Evolutionary conservation across 2,113 vertebrate species (phyloP).

Genomic region (Mixornis gularis): DNA sequence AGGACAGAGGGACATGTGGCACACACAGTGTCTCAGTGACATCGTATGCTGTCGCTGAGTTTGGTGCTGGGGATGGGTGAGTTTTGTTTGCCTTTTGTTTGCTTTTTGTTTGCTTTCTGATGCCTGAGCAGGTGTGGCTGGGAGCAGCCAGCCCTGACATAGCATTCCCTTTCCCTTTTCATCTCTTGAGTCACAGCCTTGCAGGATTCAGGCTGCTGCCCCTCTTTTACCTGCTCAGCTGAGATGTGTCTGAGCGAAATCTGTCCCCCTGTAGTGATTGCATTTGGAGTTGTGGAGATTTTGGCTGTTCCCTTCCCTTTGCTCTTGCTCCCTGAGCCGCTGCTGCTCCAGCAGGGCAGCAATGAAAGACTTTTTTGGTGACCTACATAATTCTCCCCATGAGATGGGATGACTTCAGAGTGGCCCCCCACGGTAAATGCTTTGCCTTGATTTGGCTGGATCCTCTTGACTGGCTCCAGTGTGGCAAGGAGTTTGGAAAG

Average conservation of each 20-base stretch:
- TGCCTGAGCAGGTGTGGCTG: slow-evolving; percentile 1
- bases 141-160: background rate
- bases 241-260: background rate
- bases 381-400: background rate
- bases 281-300: background rate
- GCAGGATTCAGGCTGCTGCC: background rate
- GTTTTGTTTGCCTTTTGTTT: background rate
- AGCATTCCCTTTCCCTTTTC: background rate
- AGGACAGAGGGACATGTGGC: background rate
- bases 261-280: background rate
- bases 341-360: background rate
- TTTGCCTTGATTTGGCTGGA: background rate
- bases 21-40: background rate
- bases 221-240: background rate
- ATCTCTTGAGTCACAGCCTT: background rate
- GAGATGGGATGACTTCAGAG: slow-evolving; percentile 2
- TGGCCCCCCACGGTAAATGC: background rate
- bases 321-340: background rate
- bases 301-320: background rate
- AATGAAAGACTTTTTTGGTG: background rate
- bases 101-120: background rate
- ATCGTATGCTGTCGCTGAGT: background rate
- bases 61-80: background rate
- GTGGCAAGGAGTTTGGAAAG: background rate
- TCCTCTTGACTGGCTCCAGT: background rate